Evolutionary conservation across 2,113 vertebrate genomes (phyloP).

Genomic region (Syngnathus scovelli): DNA sequence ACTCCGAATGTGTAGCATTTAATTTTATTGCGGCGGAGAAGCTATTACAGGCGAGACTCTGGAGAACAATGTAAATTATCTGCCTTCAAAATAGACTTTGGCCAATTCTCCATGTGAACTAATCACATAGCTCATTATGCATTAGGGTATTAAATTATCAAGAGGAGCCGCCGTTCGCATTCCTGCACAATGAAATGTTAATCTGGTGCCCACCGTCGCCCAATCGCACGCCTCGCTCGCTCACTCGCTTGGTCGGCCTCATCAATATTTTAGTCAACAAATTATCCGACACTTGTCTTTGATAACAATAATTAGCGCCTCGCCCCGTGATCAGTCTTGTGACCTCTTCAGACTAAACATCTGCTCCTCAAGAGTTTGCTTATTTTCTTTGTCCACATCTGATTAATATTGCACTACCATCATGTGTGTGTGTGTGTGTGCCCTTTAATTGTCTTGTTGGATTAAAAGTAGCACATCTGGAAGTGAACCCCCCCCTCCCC

Average conservation of each 20-base stretch:
- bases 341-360: constrained; percentile 83
- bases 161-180: constrained; percentile 93
- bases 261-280: constrained; percentile 99
- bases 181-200: constrained; percentile 99
- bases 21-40: constrained; percentile 99
- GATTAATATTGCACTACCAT: neutral
- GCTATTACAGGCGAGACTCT: constrained; percentile 98
- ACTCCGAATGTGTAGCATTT: constrained; percentile 99
- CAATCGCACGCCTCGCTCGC: constrained; percentile 79
- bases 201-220: constrained; percentile 99
- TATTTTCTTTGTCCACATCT: constrained; percentile 7
- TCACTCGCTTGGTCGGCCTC: constrained; percentile 75
- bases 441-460: constrained; percentile 1
- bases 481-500: constrained; percentile 14
- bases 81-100: constrained; percentile 98
- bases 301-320: constrained; percentile 99
- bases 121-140: constrained; percentile 99
- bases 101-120: constrained; percentile 98
- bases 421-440: neutral
- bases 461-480: constrained; percentile 25
- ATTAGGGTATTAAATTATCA: constrained; percentile 99
- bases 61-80: constrained; percentile 99
- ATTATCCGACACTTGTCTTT: constrained; percentile 92
- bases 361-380: constrained; percentile 76
- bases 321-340: constrained; percentile 80